These are phyloP conservation scores for Tiphia femorata DNA, from an alignment of 2,888 invertebrate genomes.

Conservation along the genomic window DNA sequence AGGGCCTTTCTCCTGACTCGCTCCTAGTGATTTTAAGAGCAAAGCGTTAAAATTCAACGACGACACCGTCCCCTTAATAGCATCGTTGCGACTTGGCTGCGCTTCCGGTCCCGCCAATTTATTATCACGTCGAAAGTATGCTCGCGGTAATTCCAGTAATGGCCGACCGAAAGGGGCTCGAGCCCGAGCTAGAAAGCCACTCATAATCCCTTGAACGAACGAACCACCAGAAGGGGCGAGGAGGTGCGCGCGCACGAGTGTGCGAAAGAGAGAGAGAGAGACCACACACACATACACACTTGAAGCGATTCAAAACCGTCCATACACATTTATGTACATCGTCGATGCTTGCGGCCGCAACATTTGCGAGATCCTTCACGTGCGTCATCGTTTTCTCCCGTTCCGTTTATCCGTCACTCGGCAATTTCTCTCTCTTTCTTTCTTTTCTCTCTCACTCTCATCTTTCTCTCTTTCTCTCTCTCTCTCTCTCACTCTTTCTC, in stretches of 20 bases:
- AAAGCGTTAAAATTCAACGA: too few species aligned
- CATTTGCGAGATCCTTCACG: not conserved
- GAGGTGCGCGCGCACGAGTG: too few species aligned
- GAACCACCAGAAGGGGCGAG: too few species aligned
- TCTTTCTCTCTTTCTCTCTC: conserved; percentile 4
- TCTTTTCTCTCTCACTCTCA: not conserved
- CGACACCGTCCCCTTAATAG: too few species aligned
- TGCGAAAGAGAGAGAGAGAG: too few species aligned
- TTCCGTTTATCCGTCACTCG: conserved; percentile 4
- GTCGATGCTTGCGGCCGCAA: not conserved
- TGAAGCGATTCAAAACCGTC: not conserved
- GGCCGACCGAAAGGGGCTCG: not conserved
- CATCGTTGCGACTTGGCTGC: too few species aligned
- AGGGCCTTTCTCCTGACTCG: too few species aligned
- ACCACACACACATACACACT: not conserved
- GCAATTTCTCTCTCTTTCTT: not conserved
- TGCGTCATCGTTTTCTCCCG: conserved; percentile 25
- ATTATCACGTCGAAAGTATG: conserved; percentile 13
- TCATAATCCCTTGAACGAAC: too few species aligned
- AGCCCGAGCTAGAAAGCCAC: too few species aligned
- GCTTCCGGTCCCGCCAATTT: too few species aligned
- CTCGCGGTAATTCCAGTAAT: conserved; percentile 3
- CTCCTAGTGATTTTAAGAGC: too few species aligned
- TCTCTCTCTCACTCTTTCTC: too few species aligned
- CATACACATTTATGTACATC: not conserved